Evolutionary conservation across 2,113 vertebrate genomes (phyloP), one percentile per base, ranked within the genome.

Genomic region (Puffinus mauretanicus): DNA sequence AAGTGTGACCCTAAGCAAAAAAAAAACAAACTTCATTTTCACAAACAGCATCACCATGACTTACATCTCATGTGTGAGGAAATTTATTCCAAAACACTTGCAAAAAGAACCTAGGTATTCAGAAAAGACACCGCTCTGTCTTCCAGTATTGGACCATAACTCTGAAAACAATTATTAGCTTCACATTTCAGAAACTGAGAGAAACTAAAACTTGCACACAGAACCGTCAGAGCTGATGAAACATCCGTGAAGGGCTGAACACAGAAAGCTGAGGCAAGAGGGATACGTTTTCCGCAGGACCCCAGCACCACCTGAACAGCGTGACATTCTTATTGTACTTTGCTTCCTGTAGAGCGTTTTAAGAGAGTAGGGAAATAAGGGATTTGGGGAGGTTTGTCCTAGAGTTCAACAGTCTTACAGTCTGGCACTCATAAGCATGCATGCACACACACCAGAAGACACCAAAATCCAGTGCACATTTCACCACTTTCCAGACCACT

Each of bases 301-400:
- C 40, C 15, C n/a, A 49, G 44, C 24, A 79, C 17, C 32, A 69
- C 29, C 13, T 52, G 38, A 72, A 34, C 16, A 58, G 25, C 7
- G 0, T 6, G 27, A 52, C 10, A 34, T 10, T 49, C 32, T 51
- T 40, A n/a, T 0, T 38, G 13, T 7, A 44, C 29, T 47, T 8
- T 4, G 27, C 51, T 61, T 64, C 26, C 46, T 46, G 27, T 2
- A 72, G 60, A 69, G 24, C 34, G 26, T 55, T 78, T 69, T 34
- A 73, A 30, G 26, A 52, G 30, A 67, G 49, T 0, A 44, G 30
- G 40, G 54, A 69, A 78, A 25, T 5, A 38, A 46, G 38, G 21
- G 11, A 70, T 55, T 21, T 64, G 55, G 9, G 47, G 17, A 65
- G 32, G 15, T 24, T 38, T 85, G 17, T 11, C 82, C 83, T 58